These are phyloP conservation scores for Pachycephala philippinensis DNA, from an alignment of 2,113 vertebrate genomes.

Conservation along the genomic window DNA sequence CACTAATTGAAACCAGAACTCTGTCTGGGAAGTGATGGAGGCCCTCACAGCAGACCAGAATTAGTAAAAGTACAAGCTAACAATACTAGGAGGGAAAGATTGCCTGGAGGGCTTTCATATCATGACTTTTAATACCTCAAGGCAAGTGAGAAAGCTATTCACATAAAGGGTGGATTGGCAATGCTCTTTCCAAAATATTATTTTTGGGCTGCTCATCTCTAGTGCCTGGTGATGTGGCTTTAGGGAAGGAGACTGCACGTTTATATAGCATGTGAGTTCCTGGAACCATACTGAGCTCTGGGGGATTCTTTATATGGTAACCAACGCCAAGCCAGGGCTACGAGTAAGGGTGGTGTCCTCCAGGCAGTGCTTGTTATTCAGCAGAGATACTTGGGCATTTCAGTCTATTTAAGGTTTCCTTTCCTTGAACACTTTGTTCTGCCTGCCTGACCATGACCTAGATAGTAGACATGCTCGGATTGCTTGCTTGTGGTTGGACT, in stretches of 20 bases:
- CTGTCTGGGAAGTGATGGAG: not conserved
- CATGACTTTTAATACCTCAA: not conserved
- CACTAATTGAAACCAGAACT: not conserved
- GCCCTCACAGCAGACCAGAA: not conserved
- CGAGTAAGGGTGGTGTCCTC: not conserved
- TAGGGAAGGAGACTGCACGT: not conserved
- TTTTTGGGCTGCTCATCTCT: conserved; percentile 25
- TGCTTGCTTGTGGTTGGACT: not conserved
- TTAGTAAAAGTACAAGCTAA: not conserved
- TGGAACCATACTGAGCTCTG: not conserved
- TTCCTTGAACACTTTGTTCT: not conserved
- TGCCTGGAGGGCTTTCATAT: not conserved
- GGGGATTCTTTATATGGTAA: not conserved
- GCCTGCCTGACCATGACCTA: not conserved
- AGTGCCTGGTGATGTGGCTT: conserved; percentile 30
- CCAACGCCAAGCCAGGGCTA: not conserved
- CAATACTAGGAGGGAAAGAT: not conserved
- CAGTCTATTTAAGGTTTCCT: not conserved
- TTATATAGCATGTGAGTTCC: not conserved
- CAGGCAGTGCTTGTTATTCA: not conserved
- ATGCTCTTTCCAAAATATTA: conserved; percentile 33
- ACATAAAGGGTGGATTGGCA: conserved; percentile 12
- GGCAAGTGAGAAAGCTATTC: not conserved
- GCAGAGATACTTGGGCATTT: not conserved
- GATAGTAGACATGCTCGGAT: not conserved